A percentile compares a stretch with the other conserved stretches of the same genome.
Conservation (phyloP, 2,888 invertebrate genomes). For the Euplagia quadripunctaria region DNA sequence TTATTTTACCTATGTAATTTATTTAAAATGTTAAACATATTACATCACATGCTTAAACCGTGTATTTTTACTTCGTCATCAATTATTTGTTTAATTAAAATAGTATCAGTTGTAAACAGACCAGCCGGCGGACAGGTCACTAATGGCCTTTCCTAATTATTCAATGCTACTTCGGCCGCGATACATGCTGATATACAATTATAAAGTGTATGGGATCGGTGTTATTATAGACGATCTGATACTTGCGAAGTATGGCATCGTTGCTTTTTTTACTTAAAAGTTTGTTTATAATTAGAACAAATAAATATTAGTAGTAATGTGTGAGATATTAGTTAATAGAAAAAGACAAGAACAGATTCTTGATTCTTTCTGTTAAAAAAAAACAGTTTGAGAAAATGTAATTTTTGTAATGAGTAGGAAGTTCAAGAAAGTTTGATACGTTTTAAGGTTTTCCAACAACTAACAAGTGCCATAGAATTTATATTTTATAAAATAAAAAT, state of each 20-base stretch:
- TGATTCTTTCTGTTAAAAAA: neutral
- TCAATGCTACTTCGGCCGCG: constrained; percentile 28
- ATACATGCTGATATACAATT: constrained; percentile 24
- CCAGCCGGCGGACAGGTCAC: constrained; percentile 29
- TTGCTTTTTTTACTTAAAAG: neutral
- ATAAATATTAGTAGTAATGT: neutral
- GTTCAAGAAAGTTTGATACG: neutral
- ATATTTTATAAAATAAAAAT: too few relatives aligned
- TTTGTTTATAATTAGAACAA: neutral
- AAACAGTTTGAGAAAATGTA: neutral
- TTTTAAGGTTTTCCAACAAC: neutral
- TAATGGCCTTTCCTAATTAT: constrained; percentile 51
- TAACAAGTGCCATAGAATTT: neutral
- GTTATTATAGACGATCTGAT: neutral
- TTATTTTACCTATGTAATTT: too few relatives aligned
- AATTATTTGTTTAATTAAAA: constrained; percentile 46
- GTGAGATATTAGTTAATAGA: too few relatives aligned
- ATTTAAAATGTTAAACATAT: neutral
- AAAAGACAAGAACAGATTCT: neutral
- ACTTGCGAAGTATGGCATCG: neutral
- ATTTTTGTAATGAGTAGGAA: neutral
- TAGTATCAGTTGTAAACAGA: constrained; percentile 43
- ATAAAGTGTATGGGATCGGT: constrained; percentile 14
- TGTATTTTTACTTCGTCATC: constrained; percentile 30
- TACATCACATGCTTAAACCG: neutral